Evolutionary conservation across 2,113 vertebrate species (phyloP).

Genomic region (Motacilla alba): DNA sequence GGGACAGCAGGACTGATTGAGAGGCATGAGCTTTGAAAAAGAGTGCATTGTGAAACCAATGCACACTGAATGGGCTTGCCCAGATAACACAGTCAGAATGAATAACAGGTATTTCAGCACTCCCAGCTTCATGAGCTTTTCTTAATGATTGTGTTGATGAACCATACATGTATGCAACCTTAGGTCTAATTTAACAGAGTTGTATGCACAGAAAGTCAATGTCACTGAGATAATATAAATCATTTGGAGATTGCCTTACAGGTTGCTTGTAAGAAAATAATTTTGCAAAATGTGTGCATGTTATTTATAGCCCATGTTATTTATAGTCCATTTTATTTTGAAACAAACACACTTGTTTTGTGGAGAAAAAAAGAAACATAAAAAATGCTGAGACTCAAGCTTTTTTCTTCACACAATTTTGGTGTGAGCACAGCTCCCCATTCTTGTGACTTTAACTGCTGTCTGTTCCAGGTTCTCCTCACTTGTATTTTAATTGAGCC

Average conservation of each 20-base stretch:
- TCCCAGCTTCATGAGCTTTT: background rate
- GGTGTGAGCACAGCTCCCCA: background rate
- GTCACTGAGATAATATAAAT: background rate
- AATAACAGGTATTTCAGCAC: background rate
- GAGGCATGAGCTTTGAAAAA: background rate
- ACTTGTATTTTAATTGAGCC: background rate
- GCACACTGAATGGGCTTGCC: background rate
- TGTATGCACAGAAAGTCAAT: background rate
- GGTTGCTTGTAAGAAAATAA: background rate
- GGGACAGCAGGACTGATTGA: background rate
- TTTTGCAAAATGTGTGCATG: background rate
- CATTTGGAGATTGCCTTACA: background rate
- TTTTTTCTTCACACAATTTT: background rate
- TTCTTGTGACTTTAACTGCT: background rate
- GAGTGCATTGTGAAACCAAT: background rate
- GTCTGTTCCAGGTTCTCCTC: background rate
- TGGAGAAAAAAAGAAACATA: background rate
- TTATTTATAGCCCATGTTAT: background rate
- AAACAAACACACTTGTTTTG: background rate
- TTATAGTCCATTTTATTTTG: background rate
- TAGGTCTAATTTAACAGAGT: background rate
- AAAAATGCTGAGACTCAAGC: accelerated
- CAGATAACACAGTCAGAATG: background rate
- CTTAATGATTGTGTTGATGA: background rate
- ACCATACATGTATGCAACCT: background rate